Evolutionary conservation across 2,113 vertebrate species (phyloP).

Genomic region (Crotalus viridis): DNA sequence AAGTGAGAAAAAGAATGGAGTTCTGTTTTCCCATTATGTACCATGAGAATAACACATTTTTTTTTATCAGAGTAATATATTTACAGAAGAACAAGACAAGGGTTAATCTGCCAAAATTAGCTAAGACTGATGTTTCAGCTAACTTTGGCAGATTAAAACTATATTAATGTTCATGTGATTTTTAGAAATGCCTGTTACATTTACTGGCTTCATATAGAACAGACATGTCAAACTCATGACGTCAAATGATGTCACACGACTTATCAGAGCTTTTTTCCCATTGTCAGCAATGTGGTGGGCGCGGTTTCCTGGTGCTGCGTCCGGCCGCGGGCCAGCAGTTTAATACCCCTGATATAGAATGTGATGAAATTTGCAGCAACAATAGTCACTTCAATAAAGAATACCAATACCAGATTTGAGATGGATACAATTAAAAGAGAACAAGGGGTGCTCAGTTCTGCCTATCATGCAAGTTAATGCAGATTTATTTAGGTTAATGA

Average conservation of each 20-base stretch:
- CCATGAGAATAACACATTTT: not conserved
- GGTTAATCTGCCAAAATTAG: not conserved
- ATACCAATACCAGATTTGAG: not conserved
- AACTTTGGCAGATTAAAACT: too few relatives aligned
- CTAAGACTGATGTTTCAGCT: not conserved
- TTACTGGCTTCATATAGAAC: not conserved
- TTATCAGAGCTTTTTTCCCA: too few relatives aligned
- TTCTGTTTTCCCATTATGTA: not conserved
- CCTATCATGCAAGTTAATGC: not conserved
- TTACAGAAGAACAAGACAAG: not conserved
- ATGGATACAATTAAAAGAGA: not conserved
- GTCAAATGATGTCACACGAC: rapidly evolving
- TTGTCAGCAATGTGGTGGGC: too few relatives aligned
- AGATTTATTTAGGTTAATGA: not conserved
- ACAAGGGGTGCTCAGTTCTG: not conserved
- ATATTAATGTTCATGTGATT: too few relatives aligned
- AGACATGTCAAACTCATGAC: too few relatives aligned
- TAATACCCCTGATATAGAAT: not conserved
- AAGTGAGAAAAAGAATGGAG: not conserved
- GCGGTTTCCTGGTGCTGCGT: too few relatives aligned
- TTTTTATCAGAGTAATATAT: not conserved
- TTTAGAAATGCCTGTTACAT: not conserved
- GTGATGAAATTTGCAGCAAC: not conserved
- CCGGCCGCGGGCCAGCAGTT: too few relatives aligned
- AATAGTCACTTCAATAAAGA: not conserved